A percentile compares a stretch with the other conserved stretches of the same genome.
These are phyloP conservation scores for Noturus placidus DNA, from an alignment of 2,113 vertebrate species.

Conservation along the genomic window DNA sequence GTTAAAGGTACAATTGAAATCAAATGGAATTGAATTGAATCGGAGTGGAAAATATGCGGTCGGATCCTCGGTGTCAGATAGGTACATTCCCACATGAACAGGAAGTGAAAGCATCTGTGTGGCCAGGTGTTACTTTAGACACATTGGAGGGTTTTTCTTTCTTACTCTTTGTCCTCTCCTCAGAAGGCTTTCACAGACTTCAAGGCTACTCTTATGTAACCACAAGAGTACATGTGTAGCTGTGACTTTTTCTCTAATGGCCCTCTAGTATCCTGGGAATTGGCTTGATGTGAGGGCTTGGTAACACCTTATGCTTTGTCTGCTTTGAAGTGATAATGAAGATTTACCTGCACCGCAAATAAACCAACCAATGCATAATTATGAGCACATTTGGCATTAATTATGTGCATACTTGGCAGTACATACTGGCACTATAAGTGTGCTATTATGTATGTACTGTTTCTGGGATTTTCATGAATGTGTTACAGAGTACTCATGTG, in stretches of 20 bases:
- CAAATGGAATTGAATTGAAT: not conserved
- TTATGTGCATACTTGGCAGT: slow-evolving; percentile 15
- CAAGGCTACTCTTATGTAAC: slow-evolving; percentile 52
- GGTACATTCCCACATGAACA: not conserved
- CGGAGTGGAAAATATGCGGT: not conserved
- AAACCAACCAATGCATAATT: slow-evolving; percentile 10
- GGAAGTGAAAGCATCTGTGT: not conserved
- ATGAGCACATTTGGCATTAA: slow-evolving; percentile 16
- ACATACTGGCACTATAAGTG: not conserved
- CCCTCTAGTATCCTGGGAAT: slow-evolving; percentile 33
- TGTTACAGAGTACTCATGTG: slow-evolving; percentile 30
- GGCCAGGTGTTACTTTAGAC: slow-evolving; percentile 22
- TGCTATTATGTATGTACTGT: slow-evolving; percentile 3
- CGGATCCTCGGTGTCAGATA: not conserved
- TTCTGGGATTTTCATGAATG: slow-evolving; percentile 39
- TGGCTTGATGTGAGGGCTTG: slow-evolving; percentile 1
- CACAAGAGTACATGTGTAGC: slow-evolving; percentile 7
- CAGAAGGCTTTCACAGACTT: slow-evolving; percentile 32
- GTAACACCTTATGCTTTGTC: slow-evolving; percentile 21
- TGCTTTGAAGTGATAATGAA: slow-evolving; percentile 30
- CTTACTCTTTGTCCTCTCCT: slow-evolving; percentile 3
- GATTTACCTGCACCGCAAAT: slow-evolving; percentile 29
- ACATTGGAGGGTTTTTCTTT: not conserved
- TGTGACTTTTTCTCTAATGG: slow-evolving; percentile 28
- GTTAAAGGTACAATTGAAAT: not conserved